Conservation (phyloP, 2,113 vertebrate genomes). For the Hypocryptadius cinnamomeus region DNA sequence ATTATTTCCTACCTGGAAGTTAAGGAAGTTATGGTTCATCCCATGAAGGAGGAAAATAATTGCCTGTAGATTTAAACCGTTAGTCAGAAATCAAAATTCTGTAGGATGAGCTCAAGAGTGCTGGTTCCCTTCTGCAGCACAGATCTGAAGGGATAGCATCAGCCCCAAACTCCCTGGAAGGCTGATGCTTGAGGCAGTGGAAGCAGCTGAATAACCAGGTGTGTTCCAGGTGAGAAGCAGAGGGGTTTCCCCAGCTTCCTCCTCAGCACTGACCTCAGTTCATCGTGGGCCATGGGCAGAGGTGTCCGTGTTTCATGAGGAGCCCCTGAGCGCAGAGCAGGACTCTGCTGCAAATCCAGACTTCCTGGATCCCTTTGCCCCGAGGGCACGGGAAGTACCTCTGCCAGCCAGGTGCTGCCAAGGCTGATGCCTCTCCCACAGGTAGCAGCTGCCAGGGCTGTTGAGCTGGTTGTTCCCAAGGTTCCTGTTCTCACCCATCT, state of each 20-base stretch:
- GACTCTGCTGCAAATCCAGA: not conserved
- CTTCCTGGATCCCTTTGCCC: not conserved
- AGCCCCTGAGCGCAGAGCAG: not conserved
- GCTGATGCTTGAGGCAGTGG: not conserved
- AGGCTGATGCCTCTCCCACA: not conserved
- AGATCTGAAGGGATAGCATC: not conserved
- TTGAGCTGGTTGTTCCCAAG: not conserved
- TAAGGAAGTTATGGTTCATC: not conserved
- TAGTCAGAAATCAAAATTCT: not conserved
- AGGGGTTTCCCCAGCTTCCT: not conserved
- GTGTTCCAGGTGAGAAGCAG: not conserved
- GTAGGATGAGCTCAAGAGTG: not conserved
- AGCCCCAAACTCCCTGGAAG: not conserved
- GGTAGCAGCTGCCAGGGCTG: not conserved
- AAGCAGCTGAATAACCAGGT: not conserved
- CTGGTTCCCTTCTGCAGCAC: not conserved
- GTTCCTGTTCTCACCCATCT: not conserved
- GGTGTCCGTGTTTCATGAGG: fast-evolving
- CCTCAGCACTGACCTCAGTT: not conserved
- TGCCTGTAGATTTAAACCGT: not conserved
- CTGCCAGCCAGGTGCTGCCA: not conserved
- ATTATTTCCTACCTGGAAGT: not conserved
- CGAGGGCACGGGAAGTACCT: not conserved
- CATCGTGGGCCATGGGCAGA: fast-evolving
- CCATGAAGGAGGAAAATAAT: not conserved